A percentile compares a stretch with the other conserved stretches of the same genome.
Evolutionary conservation across 2,888 invertebrate genomes (phyloP).

Genomic region (Adelphocoris suturalis): DNA sequence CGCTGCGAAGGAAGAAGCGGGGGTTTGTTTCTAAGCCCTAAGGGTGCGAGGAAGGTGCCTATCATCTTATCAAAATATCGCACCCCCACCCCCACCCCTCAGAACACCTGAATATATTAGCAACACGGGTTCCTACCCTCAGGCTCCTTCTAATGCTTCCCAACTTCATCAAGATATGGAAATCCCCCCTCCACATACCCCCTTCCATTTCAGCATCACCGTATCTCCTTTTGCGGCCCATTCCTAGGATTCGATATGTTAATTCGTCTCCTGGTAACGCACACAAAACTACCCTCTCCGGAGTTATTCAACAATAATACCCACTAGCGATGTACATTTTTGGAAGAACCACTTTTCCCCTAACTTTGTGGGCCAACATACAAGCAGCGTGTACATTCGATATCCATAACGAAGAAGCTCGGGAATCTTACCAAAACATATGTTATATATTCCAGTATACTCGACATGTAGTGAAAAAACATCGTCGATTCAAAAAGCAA

Average conservation of each 20-base stretch:
- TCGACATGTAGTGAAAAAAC: too few species aligned
- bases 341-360: not conserved
- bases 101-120: conserved; percentile 72
- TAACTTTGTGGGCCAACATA: not conserved
- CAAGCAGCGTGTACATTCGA: too few species aligned
- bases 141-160: conserved; percentile 68
- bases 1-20: not conserved
- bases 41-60: conserved; percentile 66
- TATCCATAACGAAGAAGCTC: too few species aligned
- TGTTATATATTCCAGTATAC: too few species aligned
- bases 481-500: too few species aligned
- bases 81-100: conserved; percentile 42
- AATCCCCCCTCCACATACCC: not conserved
- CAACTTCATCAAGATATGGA: conserved; percentile 72
- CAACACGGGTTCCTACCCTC: conserved; percentile 58
- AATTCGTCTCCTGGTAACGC: conserved; percentile 41
- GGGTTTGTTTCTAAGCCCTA: conserved; percentile 71
- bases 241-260: conserved; percentile 57
- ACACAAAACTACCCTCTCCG: conserved; percentile 40
- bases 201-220: not conserved
- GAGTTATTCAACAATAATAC: conserved; percentile 43
- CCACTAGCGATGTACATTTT: not conserved
- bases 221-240: conserved; percentile 51
- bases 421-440: too few species aligned
- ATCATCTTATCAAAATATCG: conserved; percentile 73